These are phyloP conservation scores for Hermaeophaga mercurialis DNA, from an alignment of 2,888 invertebrate species.

Conservation along the genomic window DNA sequence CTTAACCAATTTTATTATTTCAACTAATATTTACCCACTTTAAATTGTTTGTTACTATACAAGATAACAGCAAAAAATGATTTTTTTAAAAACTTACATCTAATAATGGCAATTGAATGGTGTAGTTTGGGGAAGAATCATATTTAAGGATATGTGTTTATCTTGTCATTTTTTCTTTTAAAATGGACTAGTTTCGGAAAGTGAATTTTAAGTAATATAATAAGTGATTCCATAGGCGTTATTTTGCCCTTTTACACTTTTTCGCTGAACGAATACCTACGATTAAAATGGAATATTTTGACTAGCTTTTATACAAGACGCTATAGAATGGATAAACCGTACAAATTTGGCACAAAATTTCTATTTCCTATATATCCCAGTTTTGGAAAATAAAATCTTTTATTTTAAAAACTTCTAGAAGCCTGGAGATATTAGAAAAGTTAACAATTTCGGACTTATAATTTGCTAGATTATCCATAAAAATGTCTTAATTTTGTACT, in stretches of 20 bases:
- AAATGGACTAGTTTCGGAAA: no score
- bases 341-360: neutral
- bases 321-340: neutral
- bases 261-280: no score
- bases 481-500: constrained; percentile 27
- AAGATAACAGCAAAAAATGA: constrained; percentile 9
- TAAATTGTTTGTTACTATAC: constrained; percentile 21
- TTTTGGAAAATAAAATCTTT: no score
- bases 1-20: no score
- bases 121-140: constrained; percentile 6
- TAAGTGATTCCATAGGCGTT: no score
- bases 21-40: no score
- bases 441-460: no score
- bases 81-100: constrained; percentile 20
- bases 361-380: no score
- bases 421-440: no score
- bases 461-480: neutral
- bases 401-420: no score
- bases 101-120: constrained; percentile 27
- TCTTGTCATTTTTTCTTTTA: constrained; percentile 15
- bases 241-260: no score
- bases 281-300: constrained; percentile 2
- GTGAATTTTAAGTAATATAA: no score
- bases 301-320: neutral
- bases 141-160: constrained; percentile 7